Base-by-base conservation (phyloP, 92 coral and sea anemone genomes). In the Phymanthus crucifer region DNA sequence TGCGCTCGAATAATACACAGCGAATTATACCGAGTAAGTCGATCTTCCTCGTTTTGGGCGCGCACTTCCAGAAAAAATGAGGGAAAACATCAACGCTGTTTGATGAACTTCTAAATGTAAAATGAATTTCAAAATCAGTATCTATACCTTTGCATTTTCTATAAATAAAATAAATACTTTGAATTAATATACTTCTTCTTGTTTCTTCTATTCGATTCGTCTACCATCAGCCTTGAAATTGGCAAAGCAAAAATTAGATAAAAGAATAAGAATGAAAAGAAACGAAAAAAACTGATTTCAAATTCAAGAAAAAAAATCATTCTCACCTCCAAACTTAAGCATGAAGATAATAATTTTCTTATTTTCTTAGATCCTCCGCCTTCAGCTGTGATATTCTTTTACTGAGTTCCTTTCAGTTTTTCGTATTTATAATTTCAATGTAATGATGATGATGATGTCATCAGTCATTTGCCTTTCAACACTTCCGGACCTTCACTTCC, bases 381-480 rank as follows among this genome's bases (percentile, higher is more conserved):
- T 61, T 61, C 68, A 29, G 36, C 68, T 4, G 34, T 24, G 16
- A 61, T 29, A 0, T 29, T 8, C 68, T 61, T 21, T 34, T 61
- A 61, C 27, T 27, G 0, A 29, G 29, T 4, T 4, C 6, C 68
- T 27, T 61, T 61, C 34, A 61, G 29, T 61, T 61, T 27, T 10
- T 24, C 34, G 8, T 24, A 61, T 61, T 24, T 61, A 61, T 61
- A 61, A 27, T 61, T 61, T 27, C 36, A 61, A 10, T 7, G 17
- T 61, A n/a, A 23, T 57, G 66, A 61, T 61, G 68, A 52, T 3
- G 61, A 26, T 61, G 68, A 61, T 61, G 68, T 61, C 68, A 61
- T 61, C 36, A 27, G 36, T 61, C 36, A 61, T 27, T 29, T 29
- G 34, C 4, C 4, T 1, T 27, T 61, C 68, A 61, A 34, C 68